Base-by-base conservation (phyloP, 2,797 vertebrate genomes). In the Pitangus sulphuratus region DNA sequence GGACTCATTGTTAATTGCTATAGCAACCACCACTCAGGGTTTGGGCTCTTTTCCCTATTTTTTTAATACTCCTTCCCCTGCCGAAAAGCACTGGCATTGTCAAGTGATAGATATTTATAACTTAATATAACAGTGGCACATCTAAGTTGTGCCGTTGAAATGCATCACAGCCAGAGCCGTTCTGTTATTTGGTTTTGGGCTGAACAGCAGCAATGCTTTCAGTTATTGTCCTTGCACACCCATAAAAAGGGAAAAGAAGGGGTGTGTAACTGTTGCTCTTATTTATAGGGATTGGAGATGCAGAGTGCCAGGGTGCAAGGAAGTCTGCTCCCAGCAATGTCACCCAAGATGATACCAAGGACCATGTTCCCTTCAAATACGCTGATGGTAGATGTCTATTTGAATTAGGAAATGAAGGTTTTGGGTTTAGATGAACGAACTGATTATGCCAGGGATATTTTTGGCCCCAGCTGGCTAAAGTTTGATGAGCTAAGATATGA, bases 101-200 rank as follows among this genome's bases (percentile, higher is more conserved):
- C 95, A 97, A 97, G 94, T 95, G 92, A 97, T 96, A 94, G 97
- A 96, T 98, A 98, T 97, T 98, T 97, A 97, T 98, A 97, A 98
- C 98, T 98, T 97, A 97, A 94, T 93, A 74, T 80, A 97, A 95
- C 92, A 80, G 94, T 88, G 91, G 84, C 93, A 84, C 54, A 84
- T 93, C 86, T 88, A 91, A 96, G 76, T 94, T 96, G 96, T n/a
- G 90, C 87, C 0, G 9, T 22, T 93, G 97, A 97, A 97, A 98
- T 97, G 92, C 90, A 97, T 97, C 96, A 92, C 88, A 93, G 76
- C 57, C 89, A 4, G 91, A 95, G 92, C 79, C 95, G 92, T 87
- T 94, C 96, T 93, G 85, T 89, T 96, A 90, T 95, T 98, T 98
- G 97, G 93, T 97, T 98, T 97, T 97, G 90, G 97, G 96, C 97